These are phyloP conservation scores for Gadus chalcogrammus DNA, from an alignment of 2,113 vertebrate genomes.

Conservation along the genomic window DNA sequence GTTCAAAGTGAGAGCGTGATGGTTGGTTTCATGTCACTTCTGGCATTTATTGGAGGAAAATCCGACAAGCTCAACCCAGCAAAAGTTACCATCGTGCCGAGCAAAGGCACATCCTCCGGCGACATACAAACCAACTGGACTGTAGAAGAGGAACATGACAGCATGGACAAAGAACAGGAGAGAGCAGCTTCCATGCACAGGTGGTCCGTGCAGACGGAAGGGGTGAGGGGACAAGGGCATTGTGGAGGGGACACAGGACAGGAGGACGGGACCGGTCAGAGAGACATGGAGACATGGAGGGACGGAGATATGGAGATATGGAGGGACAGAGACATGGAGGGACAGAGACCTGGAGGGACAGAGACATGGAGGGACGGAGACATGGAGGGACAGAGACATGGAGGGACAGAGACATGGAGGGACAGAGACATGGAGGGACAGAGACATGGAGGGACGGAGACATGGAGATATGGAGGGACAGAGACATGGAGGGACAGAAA, in stretches of 20 bases:
- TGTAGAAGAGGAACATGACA: background rate
- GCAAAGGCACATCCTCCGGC: background rate
- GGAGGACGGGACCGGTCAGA: too few relatives aligned
- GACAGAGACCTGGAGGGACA: background rate
- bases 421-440: too few relatives aligned
- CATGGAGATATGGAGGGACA: background rate
- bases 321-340: too few relatives aligned
- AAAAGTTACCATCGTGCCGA: background rate
- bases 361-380: too few relatives aligned
- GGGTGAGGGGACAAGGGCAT: conserved; percentile 16
- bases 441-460: too few relatives aligned
- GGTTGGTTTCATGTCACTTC: too few relatives aligned
- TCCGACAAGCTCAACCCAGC: background rate
- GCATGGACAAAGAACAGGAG: conserved; percentile 10
- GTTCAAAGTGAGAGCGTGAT: too few relatives aligned
- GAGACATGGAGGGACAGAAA: too few relatives aligned
- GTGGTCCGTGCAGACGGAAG: conserved; percentile 43
- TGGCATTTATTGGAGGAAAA: background rate
- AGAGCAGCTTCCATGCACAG: conserved; percentile 43
- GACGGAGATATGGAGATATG: too few relatives aligned
- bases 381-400: too few relatives aligned
- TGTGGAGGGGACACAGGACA: background rate
- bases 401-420: background rate
- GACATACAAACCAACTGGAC: conserved; percentile 4
- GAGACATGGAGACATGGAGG: too few relatives aligned